Evolutionary conservation across 2,797 vertebrate genomes (phyloP), one percentile per base, ranked within the genome.

Genomic region (Enteromius afrohamiltoni): DNA sequence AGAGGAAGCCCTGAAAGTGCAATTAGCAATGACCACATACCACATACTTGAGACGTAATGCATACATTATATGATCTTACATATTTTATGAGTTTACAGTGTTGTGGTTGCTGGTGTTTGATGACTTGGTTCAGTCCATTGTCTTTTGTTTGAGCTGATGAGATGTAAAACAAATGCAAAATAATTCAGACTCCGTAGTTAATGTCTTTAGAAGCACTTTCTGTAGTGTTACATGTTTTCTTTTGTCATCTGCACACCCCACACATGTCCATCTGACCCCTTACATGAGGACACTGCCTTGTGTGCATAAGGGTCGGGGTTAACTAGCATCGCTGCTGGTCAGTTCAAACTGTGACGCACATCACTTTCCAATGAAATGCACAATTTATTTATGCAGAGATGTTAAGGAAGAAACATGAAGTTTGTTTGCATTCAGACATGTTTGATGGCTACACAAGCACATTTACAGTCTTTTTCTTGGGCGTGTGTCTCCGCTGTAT

Each of bases 401-500:
- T 26, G 3, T 77, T 23, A 47, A 42, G 13, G 34, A 58, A 21
- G 55, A 58, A 75, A 23, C 82, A 85, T 85, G 23, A 77, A 75
- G 67, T 47, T 53, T 23, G 55, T 73, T 53, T 83, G 73, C n/a
- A 31, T 85, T 80, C 40, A 31, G 64, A 83, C 19, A 87, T 83
- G 77, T 80, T 74, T 82, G 55, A 86, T 26, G 14, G 67, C 16
- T 19, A 26, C 31, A 45, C 23, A n/a, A 70, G 74, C 45, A 13
- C 75, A 29, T 86, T 80, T 81, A 67, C 65, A 34, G 34, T 77
- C 55, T 53, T 81, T 80, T 88, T 64, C 45, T 80, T 69, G 10
- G 81, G 79, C 65, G 49, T 73, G 85, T 86, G 84, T 93, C 90
- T 91, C 85, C 49, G 51, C 79, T 87, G 69, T 89, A 83, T 84